Conservation (phyloP, 2,797 vertebrate species). For the Brotogeris chrysoptera region DNA sequence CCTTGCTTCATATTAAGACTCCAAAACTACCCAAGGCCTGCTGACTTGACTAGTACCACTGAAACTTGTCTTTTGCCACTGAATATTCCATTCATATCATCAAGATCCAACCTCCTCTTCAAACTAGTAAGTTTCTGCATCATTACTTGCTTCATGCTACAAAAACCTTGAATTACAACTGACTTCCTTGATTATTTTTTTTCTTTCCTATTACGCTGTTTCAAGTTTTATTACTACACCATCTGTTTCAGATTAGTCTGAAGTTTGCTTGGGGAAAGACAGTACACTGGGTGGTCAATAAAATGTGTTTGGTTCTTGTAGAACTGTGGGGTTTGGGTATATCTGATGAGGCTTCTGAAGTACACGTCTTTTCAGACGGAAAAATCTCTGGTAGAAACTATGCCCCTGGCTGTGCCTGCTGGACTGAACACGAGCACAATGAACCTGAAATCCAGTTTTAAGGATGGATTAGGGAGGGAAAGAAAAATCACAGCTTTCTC, state of each 20-base stretch:
- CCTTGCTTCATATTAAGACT: neutral
- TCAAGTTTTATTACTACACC: neutral
- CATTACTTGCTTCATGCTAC: neutral
- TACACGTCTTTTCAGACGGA: neutral
- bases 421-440: neutral
- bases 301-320: neutral
- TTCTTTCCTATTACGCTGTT: neutral
- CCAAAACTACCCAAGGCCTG: neutral
- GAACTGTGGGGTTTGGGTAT: neutral
- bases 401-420: accelerated
- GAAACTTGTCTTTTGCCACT: neutral
- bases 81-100: neutral
- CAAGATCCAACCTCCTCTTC: neutral
- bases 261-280: neutral
- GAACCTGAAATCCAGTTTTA: neutral
- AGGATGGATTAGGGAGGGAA: neutral
- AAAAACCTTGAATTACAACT: neutral
- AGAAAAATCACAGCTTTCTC: neutral
- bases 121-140: neutral
- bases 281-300: accelerated
- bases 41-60: neutral
- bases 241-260: neutral
- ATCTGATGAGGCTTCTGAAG: neutral
- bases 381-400: neutral
- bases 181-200: neutral